Evolutionary conservation across 2,888 invertebrate species (phyloP).

Genomic region (Brachypalpus laphriformis): DNA sequence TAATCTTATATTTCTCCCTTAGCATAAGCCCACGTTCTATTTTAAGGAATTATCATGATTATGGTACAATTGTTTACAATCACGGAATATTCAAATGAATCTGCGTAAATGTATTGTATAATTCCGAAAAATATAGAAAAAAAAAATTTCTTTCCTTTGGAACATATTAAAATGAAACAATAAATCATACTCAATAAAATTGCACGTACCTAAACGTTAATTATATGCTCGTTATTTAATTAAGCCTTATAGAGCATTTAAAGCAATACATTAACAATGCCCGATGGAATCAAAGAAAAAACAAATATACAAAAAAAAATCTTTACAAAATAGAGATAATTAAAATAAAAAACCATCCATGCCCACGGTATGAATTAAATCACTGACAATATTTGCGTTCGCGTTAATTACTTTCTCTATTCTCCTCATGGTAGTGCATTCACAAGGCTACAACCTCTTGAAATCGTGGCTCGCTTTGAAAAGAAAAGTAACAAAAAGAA

Average conservation of each 20-base stretch:
- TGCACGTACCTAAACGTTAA: neutral
- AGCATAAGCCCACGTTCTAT: too few relatives aligned
- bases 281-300: too few relatives aligned
- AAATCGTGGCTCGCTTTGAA: neutral
- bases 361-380: constrained; percentile 9
- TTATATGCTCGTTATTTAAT: neutral
- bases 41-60: too few relatives aligned
- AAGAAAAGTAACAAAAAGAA: neutral
- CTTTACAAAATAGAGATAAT: neutral
- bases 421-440: neutral
- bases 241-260: neutral
- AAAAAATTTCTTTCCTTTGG: neutral
- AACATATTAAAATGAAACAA: neutral
- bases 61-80: too few relatives aligned
- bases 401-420: neutral
- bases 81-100: too few relatives aligned
- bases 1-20: too few relatives aligned
- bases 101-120: too few relatives aligned
- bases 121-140: too few relatives aligned
- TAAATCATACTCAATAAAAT: neutral
- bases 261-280: too few relatives aligned
- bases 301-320: neutral
- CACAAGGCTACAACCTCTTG: neutral
- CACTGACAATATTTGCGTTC: constrained; percentile 6
- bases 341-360: neutral